Conservation (phyloP, 2,113 vertebrate species). For the Noturus placidus region DNA sequence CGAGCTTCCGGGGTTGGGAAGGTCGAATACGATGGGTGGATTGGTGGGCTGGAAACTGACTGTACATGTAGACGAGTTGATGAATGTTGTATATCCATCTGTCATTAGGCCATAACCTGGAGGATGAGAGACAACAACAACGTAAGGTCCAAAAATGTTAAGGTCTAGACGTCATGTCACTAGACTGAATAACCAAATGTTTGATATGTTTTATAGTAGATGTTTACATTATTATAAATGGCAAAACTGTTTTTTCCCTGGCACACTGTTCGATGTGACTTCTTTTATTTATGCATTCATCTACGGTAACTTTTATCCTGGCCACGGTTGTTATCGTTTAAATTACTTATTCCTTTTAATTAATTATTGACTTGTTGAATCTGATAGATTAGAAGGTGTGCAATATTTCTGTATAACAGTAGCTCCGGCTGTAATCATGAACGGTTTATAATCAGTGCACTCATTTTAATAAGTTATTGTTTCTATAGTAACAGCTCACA, state of each 20-base stretch:
- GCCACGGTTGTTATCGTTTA: not conserved
- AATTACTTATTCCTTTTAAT: too few relatives aligned
- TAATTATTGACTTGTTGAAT: not conserved
- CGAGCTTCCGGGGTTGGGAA: constrained; percentile 85
- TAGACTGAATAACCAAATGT: not conserved
- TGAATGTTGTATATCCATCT: constrained; percentile 87
- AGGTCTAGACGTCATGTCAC: not conserved
- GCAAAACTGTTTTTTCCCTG: not conserved
- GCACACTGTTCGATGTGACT: not conserved
- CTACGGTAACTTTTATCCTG: not conserved
- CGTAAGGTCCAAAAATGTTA: not conserved
- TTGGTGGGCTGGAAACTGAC: constrained; percentile 92
- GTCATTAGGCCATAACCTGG: constrained; percentile 90
- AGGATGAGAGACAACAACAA: constrained; percentile 45
- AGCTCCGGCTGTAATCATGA: not conserved
- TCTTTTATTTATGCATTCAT: not conserved
- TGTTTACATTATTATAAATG: not conserved
- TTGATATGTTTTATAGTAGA: not conserved
- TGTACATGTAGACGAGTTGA: constrained; percentile 88
- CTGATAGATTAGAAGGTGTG: not conserved
- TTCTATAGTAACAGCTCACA: not conserved
- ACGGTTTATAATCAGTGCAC: not conserved
- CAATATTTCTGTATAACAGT: too few relatives aligned
- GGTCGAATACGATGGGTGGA: constrained; percentile 88
- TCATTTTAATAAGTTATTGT: not conserved